Evolutionary conservation across 2,888 invertebrate genomes (phyloP).

Genomic region (Odontocolon sp.): DNA sequence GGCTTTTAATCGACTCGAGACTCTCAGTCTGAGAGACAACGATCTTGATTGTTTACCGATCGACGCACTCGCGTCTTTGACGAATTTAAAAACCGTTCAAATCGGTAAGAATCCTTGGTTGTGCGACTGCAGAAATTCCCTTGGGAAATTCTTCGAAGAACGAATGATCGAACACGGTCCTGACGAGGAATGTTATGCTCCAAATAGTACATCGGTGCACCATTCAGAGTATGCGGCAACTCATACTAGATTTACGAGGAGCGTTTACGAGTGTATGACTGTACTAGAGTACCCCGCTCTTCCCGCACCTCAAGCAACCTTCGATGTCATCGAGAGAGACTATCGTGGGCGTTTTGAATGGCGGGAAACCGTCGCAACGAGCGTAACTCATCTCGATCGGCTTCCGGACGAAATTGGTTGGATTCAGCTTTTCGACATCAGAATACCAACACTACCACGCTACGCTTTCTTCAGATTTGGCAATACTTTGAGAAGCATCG

Average conservation of each 20-base stretch:
- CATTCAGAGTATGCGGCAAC: too few species aligned
- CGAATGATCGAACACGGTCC: conserved; percentile 59
- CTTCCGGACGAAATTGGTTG: conserved; percentile 69
- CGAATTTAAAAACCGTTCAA: conserved; percentile 62
- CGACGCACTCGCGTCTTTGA: conserved; percentile 64
- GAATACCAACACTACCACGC: conserved; percentile 61
- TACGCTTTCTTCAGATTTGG: conserved; percentile 74
- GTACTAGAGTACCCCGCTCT: conserved; percentile 64
- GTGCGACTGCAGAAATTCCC: conserved; percentile 66
- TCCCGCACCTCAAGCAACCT: conserved; percentile 31
- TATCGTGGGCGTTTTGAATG: conserved; percentile 56
- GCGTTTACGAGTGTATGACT: conserved; percentile 67
- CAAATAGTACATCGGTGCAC: not conserved
- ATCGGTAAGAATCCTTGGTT: conserved; percentile 73
- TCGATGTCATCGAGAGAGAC: not conserved
- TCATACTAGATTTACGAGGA: not conserved
- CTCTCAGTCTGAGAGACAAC: conserved; percentile 69
- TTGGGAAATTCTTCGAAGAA: conserved; percentile 63
- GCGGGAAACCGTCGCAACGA: conserved; percentile 46
- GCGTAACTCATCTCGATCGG: conserved; percentile 61
- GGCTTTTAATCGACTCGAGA: conserved; percentile 63
- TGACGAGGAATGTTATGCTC: conserved; percentile 27
- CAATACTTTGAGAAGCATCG: conserved; percentile 69
- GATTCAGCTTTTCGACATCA: conserved; percentile 67
- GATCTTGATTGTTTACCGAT: conserved; percentile 72